A percentile compares a stretch with the other conserved stretches of the same genome.
These are phyloP conservation scores for Paramormyrops kingsleyae DNA, from an alignment of 2,113 vertebrate genomes.

Conservation along the genomic window DNA sequence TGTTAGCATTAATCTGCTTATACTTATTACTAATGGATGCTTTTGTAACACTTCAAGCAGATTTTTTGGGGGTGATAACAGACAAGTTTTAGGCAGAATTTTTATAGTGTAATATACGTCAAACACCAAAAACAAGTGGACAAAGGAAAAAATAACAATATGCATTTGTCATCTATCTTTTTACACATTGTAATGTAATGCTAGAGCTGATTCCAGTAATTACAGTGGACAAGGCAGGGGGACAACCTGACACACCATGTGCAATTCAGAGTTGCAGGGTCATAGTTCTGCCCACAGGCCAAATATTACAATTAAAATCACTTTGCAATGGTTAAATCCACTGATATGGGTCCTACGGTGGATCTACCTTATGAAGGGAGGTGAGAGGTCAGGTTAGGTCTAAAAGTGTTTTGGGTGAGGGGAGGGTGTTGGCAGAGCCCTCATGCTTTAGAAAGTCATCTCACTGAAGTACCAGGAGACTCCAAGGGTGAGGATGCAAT, in stretches of 20 bases:
- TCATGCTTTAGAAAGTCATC: background rate
- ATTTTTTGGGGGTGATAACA: background rate
- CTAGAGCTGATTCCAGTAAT: background rate
- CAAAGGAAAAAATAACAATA: background rate
- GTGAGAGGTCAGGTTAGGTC: background rate
- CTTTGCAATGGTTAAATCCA: background rate
- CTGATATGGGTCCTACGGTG: background rate
- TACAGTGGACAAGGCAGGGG: background rate
- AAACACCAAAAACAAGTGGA: background rate
- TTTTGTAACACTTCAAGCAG: background rate
- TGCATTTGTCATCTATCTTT: background rate
- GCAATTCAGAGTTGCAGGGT: background rate
- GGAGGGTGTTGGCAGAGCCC: background rate
- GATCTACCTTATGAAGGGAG: background rate
- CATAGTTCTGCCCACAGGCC: background rate
- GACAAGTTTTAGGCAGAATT: background rate
- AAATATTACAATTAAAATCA: background rate
- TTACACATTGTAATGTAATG: background rate
- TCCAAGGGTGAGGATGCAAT: background rate
- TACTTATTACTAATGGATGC: background rate
- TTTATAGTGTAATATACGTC: background rate
- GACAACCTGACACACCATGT: background rate
- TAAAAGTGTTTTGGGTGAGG: background rate
- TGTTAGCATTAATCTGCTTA: background rate
- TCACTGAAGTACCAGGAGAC: background rate